phyloP scores from a whole-genome alignment of 2,797 vertebrate species.

The Pelodytes ibericus region DNA sequence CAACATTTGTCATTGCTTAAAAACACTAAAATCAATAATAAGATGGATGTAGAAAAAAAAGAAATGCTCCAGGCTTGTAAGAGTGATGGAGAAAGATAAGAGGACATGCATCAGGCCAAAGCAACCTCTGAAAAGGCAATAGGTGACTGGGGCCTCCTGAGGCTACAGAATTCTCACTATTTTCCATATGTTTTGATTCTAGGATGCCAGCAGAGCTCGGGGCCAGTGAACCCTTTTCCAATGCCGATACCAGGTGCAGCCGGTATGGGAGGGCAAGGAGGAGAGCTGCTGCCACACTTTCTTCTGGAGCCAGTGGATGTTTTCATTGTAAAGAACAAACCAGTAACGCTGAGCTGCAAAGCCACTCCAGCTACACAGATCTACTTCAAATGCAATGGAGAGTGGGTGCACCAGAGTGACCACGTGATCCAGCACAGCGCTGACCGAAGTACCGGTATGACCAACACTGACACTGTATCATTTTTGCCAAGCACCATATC shows the following conservation, averaged over 20 bases:
- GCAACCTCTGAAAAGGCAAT: slow-evolving; percentile 23
- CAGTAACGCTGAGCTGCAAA: slow-evolving; percentile 91
- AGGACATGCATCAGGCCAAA: slow-evolving; percentile 20
- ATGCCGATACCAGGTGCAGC: slow-evolving; percentile 70
- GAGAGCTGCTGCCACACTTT: slow-evolving; percentile 93
- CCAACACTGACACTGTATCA: no score
- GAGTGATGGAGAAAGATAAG: slow-evolving; percentile 40
- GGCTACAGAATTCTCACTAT: slow-evolving; percentile 20
- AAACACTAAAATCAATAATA: slow-evolving; percentile 55
- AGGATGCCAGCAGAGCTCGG: slow-evolving; percentile 90
- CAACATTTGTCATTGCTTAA: slow-evolving; percentile 54
- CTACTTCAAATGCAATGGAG: slow-evolving; percentile 99
- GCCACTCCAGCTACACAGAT: slow-evolving; percentile 95
- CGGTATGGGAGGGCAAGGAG: slow-evolving; percentile 50
- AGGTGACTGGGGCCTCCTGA: background rate
- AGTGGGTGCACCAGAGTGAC: slow-evolving; percentile 97
- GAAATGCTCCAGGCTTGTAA: slow-evolving; percentile 41
- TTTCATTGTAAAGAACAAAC: slow-evolving; percentile 98
- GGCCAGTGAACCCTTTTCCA: slow-evolving; percentile 81
- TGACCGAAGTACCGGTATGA: slow-evolving; percentile 86
- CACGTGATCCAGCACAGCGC: slow-evolving; percentile 87
- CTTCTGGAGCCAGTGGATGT: slow-evolving; percentile 93
- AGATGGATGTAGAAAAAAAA: slow-evolving; percentile 35
- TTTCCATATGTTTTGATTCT: slow-evolving; percentile 48
- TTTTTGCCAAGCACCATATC: no score